A percentile compares a stretch with the other conserved stretches of the same genome.
phyloP scores from a whole-genome alignment of 2,888 invertebrate species.

The Hypomecis atomaria region DNA sequence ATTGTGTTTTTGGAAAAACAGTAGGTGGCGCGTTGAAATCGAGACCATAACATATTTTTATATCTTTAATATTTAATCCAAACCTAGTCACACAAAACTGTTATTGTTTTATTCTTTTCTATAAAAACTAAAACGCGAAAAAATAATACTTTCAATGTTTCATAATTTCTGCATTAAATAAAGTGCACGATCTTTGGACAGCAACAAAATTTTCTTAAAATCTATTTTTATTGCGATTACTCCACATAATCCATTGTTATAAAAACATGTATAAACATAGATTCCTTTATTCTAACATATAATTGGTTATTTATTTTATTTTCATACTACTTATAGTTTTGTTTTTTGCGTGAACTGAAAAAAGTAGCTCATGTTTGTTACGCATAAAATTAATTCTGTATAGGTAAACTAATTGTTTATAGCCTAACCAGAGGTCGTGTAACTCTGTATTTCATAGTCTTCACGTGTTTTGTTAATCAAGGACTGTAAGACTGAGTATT shows the following conservation, averaged over 20 bases:
- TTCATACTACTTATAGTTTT: no score
- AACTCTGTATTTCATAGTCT: constrained; percentile 23
- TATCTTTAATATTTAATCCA: constrained; percentile 11
- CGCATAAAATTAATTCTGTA: no score
- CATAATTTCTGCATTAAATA: background rate
- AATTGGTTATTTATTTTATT: background rate
- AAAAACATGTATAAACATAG: no score
- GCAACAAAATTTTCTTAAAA: background rate
- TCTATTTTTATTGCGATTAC: no score
- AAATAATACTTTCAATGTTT: constrained; percentile 32
- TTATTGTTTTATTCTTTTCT: constrained; percentile 34
- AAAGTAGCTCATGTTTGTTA: no score
- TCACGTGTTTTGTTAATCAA: constrained; percentile 42
- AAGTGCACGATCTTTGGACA: background rate
- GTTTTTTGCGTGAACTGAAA: no score
- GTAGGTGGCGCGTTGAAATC: no score
- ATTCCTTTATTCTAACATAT: no score
- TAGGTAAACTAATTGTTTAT: no score
- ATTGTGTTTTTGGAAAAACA: no score
- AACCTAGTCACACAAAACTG: constrained; percentile 52
- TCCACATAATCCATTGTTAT: no score
- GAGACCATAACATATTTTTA: background rate
- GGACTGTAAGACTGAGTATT: constrained; percentile 53
- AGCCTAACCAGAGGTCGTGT: background rate
- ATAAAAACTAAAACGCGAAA: constrained; percentile 27